Percentiles rank a stretch among this genome's conserved stretches.
Conservation (phyloP, 2,113 vertebrate genomes). For the Caretta caretta region DNA sequence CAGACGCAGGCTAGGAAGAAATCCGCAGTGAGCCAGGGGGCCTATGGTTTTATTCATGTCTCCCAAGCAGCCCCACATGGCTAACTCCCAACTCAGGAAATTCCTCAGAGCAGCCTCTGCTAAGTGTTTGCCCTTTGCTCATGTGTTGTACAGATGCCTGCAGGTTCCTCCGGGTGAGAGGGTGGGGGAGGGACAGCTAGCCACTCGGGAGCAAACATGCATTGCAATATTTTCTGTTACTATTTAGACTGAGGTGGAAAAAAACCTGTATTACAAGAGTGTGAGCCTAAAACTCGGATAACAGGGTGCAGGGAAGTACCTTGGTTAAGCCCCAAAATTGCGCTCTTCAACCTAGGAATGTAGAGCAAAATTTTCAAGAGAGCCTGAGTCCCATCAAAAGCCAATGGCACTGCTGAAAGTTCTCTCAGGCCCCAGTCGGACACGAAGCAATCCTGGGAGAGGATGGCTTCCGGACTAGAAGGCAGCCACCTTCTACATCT, state of each 20-base stretch:
- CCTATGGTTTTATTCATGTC: neutral
- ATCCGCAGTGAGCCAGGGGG: too few relatives aligned
- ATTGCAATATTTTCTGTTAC: neutral
- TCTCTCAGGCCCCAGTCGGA: neutral
- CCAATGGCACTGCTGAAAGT: neutral
- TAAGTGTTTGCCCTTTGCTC: neutral
- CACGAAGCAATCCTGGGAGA: too few relatives aligned
- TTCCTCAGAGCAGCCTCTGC: neutral
- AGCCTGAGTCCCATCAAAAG: neutral
- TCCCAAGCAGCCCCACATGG: neutral
- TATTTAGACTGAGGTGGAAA: neutral
- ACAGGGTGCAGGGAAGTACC: neutral
- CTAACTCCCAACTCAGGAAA: neutral
- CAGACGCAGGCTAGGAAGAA: neutral
- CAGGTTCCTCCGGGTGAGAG: rapidly evolving
- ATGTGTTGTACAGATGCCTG: neutral
- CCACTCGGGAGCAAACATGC: rapidly evolving
- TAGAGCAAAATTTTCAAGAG: neutral
- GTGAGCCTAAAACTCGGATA: slow-evolving; percentile 13
- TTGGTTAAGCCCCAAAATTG: rapidly evolving
- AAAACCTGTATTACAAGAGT: neutral
- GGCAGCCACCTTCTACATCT: neutral
- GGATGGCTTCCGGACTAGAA: neutral
- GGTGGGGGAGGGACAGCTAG: neutral
- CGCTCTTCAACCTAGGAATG: rapidly evolving